Percentiles rank a stretch among this genome's conserved stretches.
phyloP scores from a whole-genome alignment of 1,140 invertebrate species.

The Hirudo medicinalis region DNA sequence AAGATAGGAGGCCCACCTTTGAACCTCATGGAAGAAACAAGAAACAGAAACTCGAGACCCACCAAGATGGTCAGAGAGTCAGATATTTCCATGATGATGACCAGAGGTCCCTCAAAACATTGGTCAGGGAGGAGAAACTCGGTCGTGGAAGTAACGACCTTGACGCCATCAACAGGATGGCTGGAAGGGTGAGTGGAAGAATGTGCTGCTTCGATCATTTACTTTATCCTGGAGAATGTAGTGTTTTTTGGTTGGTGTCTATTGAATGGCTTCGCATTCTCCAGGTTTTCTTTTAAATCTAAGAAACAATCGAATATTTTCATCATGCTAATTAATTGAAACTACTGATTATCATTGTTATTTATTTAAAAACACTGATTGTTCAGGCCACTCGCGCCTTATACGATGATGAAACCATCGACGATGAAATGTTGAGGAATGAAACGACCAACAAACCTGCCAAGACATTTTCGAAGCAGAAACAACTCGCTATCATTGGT shows the following conservation, averaged over 20 bases:
- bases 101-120: conserved; percentile 65
- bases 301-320: too few species aligned
- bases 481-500: conserved; percentile 52
- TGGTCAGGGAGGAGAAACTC: conserved; percentile 73
- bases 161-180: conserved; percentile 60
- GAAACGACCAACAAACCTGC: conserved; percentile 51
- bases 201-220: too few species aligned
- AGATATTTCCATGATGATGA: conserved; percentile 83
- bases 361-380: too few species aligned
- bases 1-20: conserved; percentile 21
- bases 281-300: too few species aligned
- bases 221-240: too few species aligned
- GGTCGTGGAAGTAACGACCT: conserved; percentile 60
- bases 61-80: conserved; percentile 55
- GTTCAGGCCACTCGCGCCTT: background rate
- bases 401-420: conserved; percentile 56
- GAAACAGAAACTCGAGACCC: conserved; percentile 48
- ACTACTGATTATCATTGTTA: too few species aligned
- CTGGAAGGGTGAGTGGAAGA: conserved; percentile 48
- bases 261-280: too few species aligned
- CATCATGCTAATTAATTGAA: too few species aligned
- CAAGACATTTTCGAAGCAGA: conserved; percentile 50
- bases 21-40: conserved; percentile 33
- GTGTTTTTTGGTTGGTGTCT: too few species aligned
- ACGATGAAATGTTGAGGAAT: conserved; percentile 70